These are phyloP conservation scores for Limnothrissa miodon DNA, from an alignment of 2,113 vertebrate genomes.

Conservation along the genomic window DNA sequence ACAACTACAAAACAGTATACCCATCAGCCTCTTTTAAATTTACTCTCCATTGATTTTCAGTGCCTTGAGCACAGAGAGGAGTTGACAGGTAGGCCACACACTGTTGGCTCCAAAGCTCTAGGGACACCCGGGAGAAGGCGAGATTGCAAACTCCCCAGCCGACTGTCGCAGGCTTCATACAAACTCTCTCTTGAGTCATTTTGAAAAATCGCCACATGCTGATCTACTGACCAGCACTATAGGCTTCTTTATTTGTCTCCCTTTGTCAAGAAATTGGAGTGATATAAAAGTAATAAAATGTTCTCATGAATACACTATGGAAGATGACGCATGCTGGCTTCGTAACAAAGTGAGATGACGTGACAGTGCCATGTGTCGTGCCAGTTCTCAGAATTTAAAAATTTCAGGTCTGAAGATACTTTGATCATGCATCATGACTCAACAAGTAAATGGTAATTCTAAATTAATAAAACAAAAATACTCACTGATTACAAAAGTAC, in stretches of 20 bases:
- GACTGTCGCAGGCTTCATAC: conserved; percentile 12
- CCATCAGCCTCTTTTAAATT: conserved; percentile 7
- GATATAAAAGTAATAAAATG: not conserved
- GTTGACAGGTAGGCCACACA: conserved; percentile 10
- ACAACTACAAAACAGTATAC: conserved; percentile 13
- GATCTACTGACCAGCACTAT: not conserved
- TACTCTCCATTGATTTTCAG: conserved; percentile 30
- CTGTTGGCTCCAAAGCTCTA: conserved; percentile 19
- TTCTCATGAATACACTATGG: not conserved
- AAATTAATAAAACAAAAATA: not conserved
- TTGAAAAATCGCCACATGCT: not conserved
- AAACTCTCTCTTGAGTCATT: not conserved
- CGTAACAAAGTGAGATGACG: not conserved
- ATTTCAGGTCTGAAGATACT: too few species aligned
- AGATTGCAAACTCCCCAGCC: conserved; percentile 10
- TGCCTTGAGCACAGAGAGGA: not conserved
- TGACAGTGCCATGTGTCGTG: not conserved
- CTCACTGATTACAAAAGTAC: not conserved
- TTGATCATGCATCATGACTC: not conserved
- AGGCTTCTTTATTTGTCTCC: not conserved
- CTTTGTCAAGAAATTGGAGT: not conserved
- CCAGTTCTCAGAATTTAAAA: not conserved
- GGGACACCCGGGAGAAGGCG: not conserved
- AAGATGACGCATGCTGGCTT: too few species aligned
- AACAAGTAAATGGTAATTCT: not conserved